A percentile compares a stretch with the other conserved stretches of the same genome.
These are phyloP conservation scores for Drosophila paramelanica DNA, from an alignment of 2,888 invertebrate genomes.

Conservation along the genomic window DNA sequence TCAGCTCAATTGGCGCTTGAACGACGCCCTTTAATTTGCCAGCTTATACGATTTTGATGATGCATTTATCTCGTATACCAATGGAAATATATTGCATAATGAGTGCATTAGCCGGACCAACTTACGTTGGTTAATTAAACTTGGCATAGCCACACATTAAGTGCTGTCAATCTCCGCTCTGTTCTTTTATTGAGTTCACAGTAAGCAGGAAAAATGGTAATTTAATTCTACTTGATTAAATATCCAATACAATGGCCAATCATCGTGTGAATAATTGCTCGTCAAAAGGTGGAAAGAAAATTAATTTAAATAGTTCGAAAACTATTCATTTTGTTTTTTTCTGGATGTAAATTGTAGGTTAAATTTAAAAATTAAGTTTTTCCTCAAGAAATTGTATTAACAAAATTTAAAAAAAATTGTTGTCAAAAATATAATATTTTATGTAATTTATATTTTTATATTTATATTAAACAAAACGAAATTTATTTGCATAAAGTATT, in stretches of 20 bases:
- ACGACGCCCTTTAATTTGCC: conserved; percentile 46
- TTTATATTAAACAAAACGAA: no score
- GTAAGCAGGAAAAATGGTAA: conserved; percentile 8
- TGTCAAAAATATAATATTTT: no score
- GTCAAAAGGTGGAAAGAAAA: conserved; percentile 1
- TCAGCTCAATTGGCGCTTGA: conserved; percentile 55
- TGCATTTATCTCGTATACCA: conserved; percentile 53
- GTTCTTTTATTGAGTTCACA: conserved; percentile 23
- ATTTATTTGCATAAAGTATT: no score
- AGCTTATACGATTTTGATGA: conserved; percentile 62
- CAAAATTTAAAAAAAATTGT: no score
- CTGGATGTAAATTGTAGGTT: no score
- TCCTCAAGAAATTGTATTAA: no score
- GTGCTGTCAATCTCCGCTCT: conserved; percentile 11
- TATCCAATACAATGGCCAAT: neutral
- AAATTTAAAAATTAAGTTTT: no score
- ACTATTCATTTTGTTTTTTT: no score
- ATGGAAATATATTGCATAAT: conserved; percentile 38
- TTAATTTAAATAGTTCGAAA: neutral
- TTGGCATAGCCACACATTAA: conserved; percentile 15
- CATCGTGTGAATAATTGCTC: conserved; percentile 1
- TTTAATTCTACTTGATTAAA: conserved; percentile 14
- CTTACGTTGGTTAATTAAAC: conserved; percentile 8
- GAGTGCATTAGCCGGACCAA: conserved; percentile 23
- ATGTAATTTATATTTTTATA: no score